Percentiles rank a stretch among this genome's conserved stretches.
Conservation (phyloP, 2,113 vertebrate genomes). For the Channa maculata region DNA sequence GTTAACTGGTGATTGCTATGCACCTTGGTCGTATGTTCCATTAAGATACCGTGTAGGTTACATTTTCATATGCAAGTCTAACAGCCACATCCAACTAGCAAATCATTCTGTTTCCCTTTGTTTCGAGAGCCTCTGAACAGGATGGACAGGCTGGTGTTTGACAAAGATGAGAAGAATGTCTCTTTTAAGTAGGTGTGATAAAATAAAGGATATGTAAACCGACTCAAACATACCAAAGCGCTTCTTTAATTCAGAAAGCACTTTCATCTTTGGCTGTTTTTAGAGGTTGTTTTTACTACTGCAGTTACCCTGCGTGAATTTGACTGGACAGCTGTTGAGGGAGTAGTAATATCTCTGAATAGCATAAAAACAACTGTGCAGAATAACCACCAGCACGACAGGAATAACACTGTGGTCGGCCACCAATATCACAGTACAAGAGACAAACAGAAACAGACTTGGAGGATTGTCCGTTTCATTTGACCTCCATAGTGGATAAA, state of each 20-base stretch:
- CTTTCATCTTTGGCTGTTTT: not conserved
- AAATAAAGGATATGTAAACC: not conserved
- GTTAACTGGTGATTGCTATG: not conserved
- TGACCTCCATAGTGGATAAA: too few relatives aligned
- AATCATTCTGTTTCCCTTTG: not conserved
- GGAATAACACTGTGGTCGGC: not conserved
- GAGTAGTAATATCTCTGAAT: constrained; percentile 9
- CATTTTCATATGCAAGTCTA: too few relatives aligned
- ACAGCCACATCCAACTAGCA: too few relatives aligned
- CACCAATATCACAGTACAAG: not conserved
- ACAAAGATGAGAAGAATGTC: not conserved
- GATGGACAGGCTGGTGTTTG: not conserved
- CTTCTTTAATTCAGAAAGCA: not conserved
- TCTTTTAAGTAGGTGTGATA: not conserved
- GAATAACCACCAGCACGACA: constrained; percentile 6
- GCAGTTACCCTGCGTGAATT: constrained; percentile 8
- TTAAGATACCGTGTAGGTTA: too few relatives aligned
- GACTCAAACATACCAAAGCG: not conserved
- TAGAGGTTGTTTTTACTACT: constrained; percentile 12
- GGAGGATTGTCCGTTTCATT: too few relatives aligned
- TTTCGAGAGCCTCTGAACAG: not conserved
- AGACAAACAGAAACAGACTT: too few relatives aligned
- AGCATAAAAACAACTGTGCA: not conserved
- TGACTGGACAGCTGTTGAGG: constrained; percentile 35
- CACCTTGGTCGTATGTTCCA: not conserved